Evolutionary conservation across 2,888 invertebrate genomes (phyloP).

Genomic region (Caenorhabditis wallacei): DNA sequence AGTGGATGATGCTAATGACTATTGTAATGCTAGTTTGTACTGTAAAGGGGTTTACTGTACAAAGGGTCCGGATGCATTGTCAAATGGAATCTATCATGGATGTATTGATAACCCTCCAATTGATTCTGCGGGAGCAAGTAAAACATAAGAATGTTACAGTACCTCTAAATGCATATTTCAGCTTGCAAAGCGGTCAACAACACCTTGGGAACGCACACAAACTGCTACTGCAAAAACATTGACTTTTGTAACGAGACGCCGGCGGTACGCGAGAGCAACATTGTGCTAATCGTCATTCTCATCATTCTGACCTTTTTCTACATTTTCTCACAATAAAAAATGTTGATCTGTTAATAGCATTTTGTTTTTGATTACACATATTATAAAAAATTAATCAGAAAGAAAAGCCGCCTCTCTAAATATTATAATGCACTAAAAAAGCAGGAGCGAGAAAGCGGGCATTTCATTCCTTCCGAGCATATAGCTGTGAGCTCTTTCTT

Average conservation of each 20-base stretch:
- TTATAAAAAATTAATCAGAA: conserved; percentile 4
- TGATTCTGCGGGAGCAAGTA: conserved; percentile 48
- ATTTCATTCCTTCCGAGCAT: not conserved
- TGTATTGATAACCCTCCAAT: conserved; percentile 63
- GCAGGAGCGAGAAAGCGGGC: conserved; percentile 2
- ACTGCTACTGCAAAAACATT: conserved; percentile 74
- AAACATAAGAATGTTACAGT: not conserved
- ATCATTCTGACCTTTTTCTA: conserved; percentile 33
- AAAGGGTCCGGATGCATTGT: conserved; percentile 66
- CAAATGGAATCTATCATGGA: conserved; percentile 62
- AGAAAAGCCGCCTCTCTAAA: conserved; percentile 1
- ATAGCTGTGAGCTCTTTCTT: conserved; percentile 4
- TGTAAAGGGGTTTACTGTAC: conserved; percentile 68
- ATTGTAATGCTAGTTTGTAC: conserved; percentile 54
- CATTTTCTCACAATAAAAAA: conserved; percentile 37
- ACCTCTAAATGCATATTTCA: conserved; percentile 14
- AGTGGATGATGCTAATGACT: conserved; percentile 15
- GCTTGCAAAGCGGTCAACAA: conserved; percentile 61
- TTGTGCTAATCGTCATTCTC: conserved; percentile 25
- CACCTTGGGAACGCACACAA: conserved; percentile 42
- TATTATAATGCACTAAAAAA: too few relatives aligned
- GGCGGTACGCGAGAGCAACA: not conserved
- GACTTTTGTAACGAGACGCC: conserved; percentile 66
- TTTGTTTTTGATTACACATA: conserved; percentile 2
- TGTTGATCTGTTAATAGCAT: conserved; percentile 30